Conservation (phyloP, 2,888 invertebrate genomes). For the Phengaris arion region DNA sequence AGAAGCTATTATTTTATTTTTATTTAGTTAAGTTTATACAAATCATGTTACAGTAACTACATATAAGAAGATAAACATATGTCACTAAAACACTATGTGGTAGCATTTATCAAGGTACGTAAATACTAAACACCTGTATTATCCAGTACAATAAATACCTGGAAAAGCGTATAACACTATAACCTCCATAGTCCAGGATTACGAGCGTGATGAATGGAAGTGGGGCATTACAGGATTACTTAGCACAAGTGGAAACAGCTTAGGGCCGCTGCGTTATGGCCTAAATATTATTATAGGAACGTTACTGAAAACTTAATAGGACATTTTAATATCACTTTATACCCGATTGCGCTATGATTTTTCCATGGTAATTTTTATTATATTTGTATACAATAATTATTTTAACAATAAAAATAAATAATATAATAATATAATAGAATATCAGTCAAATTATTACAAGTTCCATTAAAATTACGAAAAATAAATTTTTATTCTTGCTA, state of each 20-base stretch:
- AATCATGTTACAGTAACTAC: too few species aligned
- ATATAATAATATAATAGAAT: too few species aligned
- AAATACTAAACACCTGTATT: slow-evolving; percentile 1
- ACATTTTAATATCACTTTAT: neutral
- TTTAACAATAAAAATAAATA: too few species aligned
- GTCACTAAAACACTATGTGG: neutral
- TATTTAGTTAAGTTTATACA: too few species aligned
- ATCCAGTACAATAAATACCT: neutral
- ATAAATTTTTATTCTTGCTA: too few species aligned
- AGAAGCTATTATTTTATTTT: too few species aligned
- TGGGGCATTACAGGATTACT: neutral
- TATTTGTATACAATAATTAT: too few species aligned
- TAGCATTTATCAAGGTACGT: neutral
- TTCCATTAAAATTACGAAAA: too few species aligned
- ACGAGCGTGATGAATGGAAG: slow-evolving; percentile 7
- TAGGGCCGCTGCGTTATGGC: neutral
- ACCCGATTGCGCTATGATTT: too few species aligned
- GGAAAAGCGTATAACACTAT: neutral
- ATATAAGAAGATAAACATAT: neutral
- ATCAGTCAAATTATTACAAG: too few species aligned
- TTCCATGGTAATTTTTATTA: too few species aligned
- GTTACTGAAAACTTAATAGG: neutral
- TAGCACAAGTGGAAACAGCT: neutral
- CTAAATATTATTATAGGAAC: slow-evolving; percentile 1
- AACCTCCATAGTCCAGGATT: neutral